Base-by-base conservation (phyloP, 1,140 invertebrate genomes). In the Drosophila funebris region DNA sequence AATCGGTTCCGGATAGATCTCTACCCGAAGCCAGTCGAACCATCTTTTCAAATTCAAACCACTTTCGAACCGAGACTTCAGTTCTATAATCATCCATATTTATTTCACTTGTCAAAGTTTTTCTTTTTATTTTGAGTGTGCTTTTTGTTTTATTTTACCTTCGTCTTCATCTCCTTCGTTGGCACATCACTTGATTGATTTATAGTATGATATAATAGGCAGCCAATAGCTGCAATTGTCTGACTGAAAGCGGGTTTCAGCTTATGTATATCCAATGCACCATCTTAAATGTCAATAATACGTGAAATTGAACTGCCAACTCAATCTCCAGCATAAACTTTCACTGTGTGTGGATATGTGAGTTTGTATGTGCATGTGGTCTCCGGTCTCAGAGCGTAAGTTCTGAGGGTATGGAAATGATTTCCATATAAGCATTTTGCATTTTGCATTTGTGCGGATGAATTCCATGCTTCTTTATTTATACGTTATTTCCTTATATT, bases 261-360 rank as follows among this genome's bases (percentile, higher is more conserved):
- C 74, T 77, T 70, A 61, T n/a, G n/a, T n/a, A n/a, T 81, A 81
- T 81, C 60, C 73, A 67, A 78, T 87, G 77, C 78, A 73, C 60
- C 70, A 63, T 73, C 66, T 88, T 83, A 79, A 88, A 83, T 88
- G 83, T 88, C 83, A 88, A 88, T 88, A 88, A 88, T 79, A 89
- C 79, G 83, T 88, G 84, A 88, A 88, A 88, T 88, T 88, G 83
- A 88, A 88, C 83, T 88, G 83, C 83, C 84, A 88, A 88, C 82
- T 88, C 78, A 83, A 88, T 87, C 68, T 88, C 60, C 64, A 66
- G 29, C 78, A 67, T 72, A 53, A 72, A 66, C 58, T 76, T 48
- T 60, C 16, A 36, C 18, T 61, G 31, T n/a, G 50, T 22, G 13
- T 20, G 9, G 6, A 16, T 3, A 20, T 44, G 39, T 29, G 39